Percentiles rank a stretch among this genome's conserved stretches.
phyloP scores from a whole-genome alignment of 2,888 invertebrate genomes.

The Tetanocera ferruginea region DNA sequence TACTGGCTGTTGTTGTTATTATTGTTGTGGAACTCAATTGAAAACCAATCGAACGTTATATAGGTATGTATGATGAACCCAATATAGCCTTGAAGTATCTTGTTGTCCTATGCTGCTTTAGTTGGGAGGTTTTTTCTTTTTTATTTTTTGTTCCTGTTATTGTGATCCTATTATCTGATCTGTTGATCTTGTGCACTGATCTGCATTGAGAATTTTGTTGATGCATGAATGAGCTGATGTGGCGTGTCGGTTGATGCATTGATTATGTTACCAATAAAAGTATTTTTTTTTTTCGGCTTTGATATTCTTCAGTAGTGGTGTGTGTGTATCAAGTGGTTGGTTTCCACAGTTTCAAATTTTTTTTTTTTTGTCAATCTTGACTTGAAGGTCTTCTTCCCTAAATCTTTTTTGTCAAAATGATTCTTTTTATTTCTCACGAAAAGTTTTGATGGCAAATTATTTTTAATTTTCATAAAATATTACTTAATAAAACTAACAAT shows the following conservation, averaged over 20 bases:
- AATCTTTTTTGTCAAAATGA: no score
- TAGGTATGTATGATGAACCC: no score
- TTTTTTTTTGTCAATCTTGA: not conserved
- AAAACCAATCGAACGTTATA: no score
- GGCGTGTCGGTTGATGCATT: constrained; percentile 30
- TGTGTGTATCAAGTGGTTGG: not conserved
- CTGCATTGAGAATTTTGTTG: constrained; percentile 25
- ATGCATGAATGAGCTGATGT: constrained; percentile 25
- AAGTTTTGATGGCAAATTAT: no score
- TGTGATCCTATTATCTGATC: constrained; percentile 10
- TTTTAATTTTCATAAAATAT: no score
- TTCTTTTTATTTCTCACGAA: no score
- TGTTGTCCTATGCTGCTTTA: no score
- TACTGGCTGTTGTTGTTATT: not conserved
- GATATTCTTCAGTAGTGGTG: not conserved
- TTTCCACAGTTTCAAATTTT: not conserved
- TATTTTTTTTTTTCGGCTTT: not conserved
- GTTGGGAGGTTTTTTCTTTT: no score
- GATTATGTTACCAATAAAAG: constrained; percentile 33
- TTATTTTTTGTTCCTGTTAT: not conserved
- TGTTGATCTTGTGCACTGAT: constrained; percentile 21
- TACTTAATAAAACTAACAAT: no score
- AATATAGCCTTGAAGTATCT: no score
- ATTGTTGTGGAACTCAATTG: not conserved
- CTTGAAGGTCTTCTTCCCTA: not conserved